Evolutionary conservation across 2,888 invertebrate species (phyloP).

Genomic region (Nomada ruficornis): DNA sequence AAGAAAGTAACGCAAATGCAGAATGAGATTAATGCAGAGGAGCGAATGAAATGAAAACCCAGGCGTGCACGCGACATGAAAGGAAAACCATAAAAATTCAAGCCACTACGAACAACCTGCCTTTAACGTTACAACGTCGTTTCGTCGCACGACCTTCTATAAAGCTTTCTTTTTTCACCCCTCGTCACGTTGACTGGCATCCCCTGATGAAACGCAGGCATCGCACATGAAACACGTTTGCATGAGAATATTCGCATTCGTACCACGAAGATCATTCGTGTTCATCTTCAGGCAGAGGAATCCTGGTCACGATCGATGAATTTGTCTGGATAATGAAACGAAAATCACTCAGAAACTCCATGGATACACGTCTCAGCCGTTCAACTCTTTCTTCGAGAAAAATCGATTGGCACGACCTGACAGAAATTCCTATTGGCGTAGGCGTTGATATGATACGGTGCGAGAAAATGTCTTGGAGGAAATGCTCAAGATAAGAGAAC

Average conservation of each 20-base stretch:
- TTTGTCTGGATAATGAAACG: constrained; percentile 2
- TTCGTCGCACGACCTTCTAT: constrained; percentile 14
- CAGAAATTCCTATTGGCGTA: too few relatives aligned
- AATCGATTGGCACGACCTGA: constrained; percentile 27
- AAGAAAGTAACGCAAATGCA: background rate
- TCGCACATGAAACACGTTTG: too few relatives aligned
- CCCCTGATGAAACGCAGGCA: constrained; percentile 19
- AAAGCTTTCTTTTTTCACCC: background rate
- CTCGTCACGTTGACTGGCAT: constrained; percentile 21
- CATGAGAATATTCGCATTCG: background rate
- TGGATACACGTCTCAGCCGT: constrained; percentile 17
- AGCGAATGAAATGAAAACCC: background rate
- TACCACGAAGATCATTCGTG: background rate
- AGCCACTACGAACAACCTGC: background rate
- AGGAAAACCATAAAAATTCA: background rate
- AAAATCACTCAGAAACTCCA: constrained; percentile 11
- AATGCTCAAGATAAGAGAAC: too few relatives aligned
- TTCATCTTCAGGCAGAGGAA: background rate
- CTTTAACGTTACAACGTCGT: constrained; percentile 5
- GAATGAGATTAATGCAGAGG: background rate
- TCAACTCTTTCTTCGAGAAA: constrained; percentile 18
- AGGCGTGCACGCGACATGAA: background rate
- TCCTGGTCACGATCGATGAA: background rate
- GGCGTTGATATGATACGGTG: too few relatives aligned
- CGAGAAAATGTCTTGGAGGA: too few relatives aligned